These are phyloP conservation scores for Stomatorhinus ivindoensis DNA, from an alignment of 2,113 vertebrate species.

Conservation along the genomic window DNA sequence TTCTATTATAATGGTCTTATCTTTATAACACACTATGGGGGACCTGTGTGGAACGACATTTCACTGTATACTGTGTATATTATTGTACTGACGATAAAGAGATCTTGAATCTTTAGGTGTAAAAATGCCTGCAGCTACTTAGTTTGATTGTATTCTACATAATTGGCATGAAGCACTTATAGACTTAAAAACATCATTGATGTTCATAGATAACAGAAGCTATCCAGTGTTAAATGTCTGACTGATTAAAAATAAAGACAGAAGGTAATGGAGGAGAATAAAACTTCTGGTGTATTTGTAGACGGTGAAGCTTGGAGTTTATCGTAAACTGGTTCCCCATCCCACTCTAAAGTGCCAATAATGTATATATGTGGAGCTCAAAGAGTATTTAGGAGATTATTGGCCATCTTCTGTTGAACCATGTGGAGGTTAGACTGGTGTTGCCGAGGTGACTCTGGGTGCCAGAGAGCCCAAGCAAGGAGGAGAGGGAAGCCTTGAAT, in stretches of 20 bases:
- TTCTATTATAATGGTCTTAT: too few species aligned
- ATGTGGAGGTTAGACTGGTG: not conserved
- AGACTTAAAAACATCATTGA: not conserved
- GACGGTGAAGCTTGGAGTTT: not conserved
- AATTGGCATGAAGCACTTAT: not conserved
- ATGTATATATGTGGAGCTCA: not conserved
- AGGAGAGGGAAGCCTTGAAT: not conserved
- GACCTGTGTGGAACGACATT: too few species aligned
- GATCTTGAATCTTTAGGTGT: not conserved
- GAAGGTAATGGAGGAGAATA: not conserved
- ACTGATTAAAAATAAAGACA: not conserved
- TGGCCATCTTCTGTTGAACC: not conserved
- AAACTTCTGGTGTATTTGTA: not conserved
- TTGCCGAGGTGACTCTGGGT: not conserved
- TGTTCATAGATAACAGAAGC: not conserved
- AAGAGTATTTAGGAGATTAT: not conserved
- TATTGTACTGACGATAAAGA: too few species aligned
- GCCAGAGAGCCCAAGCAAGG: not conserved
- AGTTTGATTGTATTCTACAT: not conserved
- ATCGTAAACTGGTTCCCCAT: not conserved
- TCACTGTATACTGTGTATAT: too few species aligned
- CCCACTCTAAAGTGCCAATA: not conserved
- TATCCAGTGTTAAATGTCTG: not conserved
- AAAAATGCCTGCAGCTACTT: not conserved
- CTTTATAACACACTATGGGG: too few species aligned